Evolutionary conservation across 2,113 vertebrate genomes (phyloP).

Genomic region (Tenebrosternarchus preto): DNA sequence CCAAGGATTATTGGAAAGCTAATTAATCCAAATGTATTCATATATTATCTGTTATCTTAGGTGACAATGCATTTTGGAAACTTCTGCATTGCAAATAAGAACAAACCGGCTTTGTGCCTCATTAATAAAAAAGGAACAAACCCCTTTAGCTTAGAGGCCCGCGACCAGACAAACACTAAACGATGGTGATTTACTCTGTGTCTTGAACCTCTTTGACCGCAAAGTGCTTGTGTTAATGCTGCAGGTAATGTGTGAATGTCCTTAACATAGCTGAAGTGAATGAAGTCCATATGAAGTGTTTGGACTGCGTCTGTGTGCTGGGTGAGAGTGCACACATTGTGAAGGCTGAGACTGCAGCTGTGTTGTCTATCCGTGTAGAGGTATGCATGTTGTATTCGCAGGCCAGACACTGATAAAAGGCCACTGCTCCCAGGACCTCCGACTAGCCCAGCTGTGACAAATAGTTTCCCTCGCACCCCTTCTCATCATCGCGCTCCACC

Average conservation of each 20-base stretch:
- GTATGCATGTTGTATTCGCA: slow-evolving; percentile 45
- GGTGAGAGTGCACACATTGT: slow-evolving; percentile 39
- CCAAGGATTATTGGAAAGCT: no score
- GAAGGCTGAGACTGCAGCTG: slow-evolving; percentile 49
- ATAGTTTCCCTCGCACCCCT: slow-evolving; percentile 66
- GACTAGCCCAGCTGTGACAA: slow-evolving; percentile 69
- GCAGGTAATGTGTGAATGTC: slow-evolving; percentile 9
- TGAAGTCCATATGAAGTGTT: slow-evolving; percentile 30
- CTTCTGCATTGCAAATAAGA: neutral
- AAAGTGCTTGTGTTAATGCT: slow-evolving; percentile 19
- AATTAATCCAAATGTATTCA: neutral
- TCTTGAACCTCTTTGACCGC: slow-evolving; percentile 3
- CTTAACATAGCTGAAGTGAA: neutral
- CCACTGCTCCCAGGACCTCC: slow-evolving; percentile 59
- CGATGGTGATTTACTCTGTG: neutral
- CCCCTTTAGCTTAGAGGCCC: neutral
- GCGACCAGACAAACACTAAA: slow-evolving; percentile 1
- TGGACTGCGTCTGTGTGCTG: slow-evolving; percentile 35
- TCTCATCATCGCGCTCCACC: slow-evolving; percentile 59
- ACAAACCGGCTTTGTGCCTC: neutral
- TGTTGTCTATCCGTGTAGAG: slow-evolving; percentile 40
- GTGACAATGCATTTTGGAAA: neutral
- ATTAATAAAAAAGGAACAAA: no score
- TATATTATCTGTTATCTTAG: neutral
- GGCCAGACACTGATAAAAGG: slow-evolving; percentile 64